phyloP scores from a whole-genome alignment of 2,888 invertebrate species.

The Scaptomyza flava region DNA sequence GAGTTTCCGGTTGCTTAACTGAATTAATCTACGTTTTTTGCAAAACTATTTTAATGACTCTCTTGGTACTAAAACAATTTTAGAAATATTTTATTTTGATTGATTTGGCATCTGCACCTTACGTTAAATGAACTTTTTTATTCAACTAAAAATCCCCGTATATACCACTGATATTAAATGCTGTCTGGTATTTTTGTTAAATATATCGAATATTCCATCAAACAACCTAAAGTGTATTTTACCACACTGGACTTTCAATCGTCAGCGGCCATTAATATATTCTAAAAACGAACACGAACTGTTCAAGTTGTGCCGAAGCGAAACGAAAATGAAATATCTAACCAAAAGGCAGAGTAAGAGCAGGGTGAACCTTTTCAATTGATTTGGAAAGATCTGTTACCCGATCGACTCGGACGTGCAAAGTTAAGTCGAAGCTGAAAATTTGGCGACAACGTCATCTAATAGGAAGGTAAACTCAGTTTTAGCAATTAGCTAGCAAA shows the following conservation, averaged over 20 bases:
- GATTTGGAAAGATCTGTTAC: constrained; percentile 20
- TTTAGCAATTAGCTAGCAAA: background rate
- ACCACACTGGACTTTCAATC: constrained; percentile 7
- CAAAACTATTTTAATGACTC: background rate
- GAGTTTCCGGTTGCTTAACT: background rate
- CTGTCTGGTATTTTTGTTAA: constrained; percentile 8
- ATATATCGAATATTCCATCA: background rate
- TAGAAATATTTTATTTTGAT: background rate
- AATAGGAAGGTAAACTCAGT: constrained; percentile 24
- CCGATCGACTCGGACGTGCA: constrained; percentile 9
- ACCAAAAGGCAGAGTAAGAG: constrained; percentile 49
- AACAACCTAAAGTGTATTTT: background rate
- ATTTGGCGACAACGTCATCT: constrained; percentile 3
- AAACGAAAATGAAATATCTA: constrained; percentile 42
- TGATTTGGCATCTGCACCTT: background rate
- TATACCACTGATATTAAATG: too few species aligned
- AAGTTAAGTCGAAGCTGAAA: background rate
- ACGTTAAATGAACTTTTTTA: background rate
- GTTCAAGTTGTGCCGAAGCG: constrained; percentile 1
- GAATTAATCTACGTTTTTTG: too few species aligned
- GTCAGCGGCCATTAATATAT: constrained; percentile 3
- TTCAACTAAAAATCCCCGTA: too few species aligned
- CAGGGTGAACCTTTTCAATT: constrained; percentile 22
- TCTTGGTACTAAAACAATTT: background rate
- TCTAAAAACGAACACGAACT: constrained; percentile 10